A percentile compares a stretch with the other conserved stretches of the same genome.
Evolutionary conservation across 2,113 vertebrate genomes (phyloP).

Genomic region (Etheostoma cragini): DNA sequence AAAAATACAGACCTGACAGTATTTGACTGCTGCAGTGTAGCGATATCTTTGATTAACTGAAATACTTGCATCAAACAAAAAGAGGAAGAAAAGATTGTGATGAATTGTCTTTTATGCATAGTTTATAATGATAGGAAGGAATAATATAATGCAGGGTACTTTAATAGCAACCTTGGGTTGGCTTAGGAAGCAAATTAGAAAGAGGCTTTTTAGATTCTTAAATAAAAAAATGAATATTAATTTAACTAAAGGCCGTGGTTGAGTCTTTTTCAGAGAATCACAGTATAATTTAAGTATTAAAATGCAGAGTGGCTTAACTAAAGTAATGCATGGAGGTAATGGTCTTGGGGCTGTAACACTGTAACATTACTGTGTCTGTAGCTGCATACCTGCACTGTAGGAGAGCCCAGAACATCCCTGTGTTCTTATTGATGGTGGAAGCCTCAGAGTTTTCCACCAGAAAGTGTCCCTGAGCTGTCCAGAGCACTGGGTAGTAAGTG

Average conservation of each 20-base stretch:
- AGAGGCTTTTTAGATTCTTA: conserved; percentile 8
- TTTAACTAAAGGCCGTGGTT: not conserved
- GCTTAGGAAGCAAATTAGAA: not conserved
- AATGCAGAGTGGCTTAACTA: not conserved
- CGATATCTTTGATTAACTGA: conserved; percentile 29
- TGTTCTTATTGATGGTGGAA: conserved; percentile 96
- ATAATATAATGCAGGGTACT: not conserved
- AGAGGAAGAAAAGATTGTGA: not conserved
- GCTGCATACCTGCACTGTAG: conserved; percentile 92
- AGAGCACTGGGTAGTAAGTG: conserved; percentile 86
- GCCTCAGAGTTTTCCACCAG: conserved; percentile 95
- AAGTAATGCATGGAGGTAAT: not conserved
- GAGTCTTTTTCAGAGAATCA: not conserved
- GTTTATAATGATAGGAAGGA: not conserved
- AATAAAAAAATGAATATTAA: not conserved
- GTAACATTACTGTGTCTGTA: not conserved
- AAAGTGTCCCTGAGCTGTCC: conserved; percentile 97
- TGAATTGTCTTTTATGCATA: conserved; percentile 10
- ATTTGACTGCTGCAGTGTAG: conserved; percentile 1
- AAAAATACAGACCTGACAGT: not conserved
- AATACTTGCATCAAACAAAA: conserved; percentile 32
- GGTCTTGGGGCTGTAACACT: too few relatives aligned
- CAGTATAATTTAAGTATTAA: not conserved
- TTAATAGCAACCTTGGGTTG: not conserved
- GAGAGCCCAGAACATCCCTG: conserved; percentile 97